Base-by-base conservation (phyloP, 2,113 vertebrate species). In the Arenaria interpres region DNA sequence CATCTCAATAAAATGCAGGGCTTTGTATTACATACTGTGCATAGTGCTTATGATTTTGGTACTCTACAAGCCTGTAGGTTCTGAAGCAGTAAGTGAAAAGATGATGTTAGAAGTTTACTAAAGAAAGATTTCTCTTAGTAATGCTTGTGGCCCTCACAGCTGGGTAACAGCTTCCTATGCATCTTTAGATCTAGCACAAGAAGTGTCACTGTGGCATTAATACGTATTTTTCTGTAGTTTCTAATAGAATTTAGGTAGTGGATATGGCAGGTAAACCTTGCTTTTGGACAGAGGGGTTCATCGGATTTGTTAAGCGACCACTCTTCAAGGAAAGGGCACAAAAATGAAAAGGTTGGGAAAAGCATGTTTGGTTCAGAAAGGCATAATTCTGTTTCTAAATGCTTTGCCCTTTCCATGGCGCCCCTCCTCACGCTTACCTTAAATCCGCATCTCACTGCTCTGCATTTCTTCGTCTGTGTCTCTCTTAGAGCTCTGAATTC, bases 401-500 rank as follows among this genome's bases (percentile, higher is more conserved):
- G 15, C 60, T 88, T 64, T 43, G 62, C 83, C 88, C 48, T 50
- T 37, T 41, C 46, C 59, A 0, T 9, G 4, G 39, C 3, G 4
- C 50, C 28, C 22, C 76, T 72, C 51, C 62, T 53, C 28, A 37
- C 5, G 1, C 66, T 14, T 45, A 46, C 76, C 69, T 72, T 59
- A 59, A 85, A 64, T 51, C 48, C 4, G 1, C 12, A 3, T 85
- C 73, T 67, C 59, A 10, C 64, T 57, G 25, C 79, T 67, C 53
- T 83, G 50, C 54, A 0, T 73, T 77, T 90, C 85, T 78, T 45
- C 53, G 1, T 17, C 6, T 72, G 67, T 48, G 11, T 75, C 57
- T 82, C 56, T 57, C 32, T 82, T 10, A 30, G 68, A 97, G 88
- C 92, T 96, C 97, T 84, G 97, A 95, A 97, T 97, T 97, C 97